Conservation (phyloP, 2,888 invertebrate species). For the Drosophila atripex region DNA sequence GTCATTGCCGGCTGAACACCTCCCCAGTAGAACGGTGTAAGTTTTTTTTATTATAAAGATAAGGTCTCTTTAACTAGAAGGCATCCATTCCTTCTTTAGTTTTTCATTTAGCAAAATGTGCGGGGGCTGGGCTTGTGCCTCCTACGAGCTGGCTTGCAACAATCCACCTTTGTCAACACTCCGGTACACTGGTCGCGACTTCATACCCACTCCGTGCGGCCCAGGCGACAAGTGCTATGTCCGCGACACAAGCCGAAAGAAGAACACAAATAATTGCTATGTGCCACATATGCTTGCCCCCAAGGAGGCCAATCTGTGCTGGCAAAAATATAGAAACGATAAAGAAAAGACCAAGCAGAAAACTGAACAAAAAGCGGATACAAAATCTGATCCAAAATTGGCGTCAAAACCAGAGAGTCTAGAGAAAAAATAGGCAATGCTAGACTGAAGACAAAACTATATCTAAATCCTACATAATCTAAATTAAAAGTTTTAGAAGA, state of each 20-base stretch:
- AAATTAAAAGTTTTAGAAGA: background rate
- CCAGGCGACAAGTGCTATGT: slow-evolving; percentile 55
- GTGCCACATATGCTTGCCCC: slow-evolving; percentile 31
- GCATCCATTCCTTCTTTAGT: background rate
- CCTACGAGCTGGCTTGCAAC: slow-evolving; percentile 57
- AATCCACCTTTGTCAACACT: slow-evolving; percentile 63
- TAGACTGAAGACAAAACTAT: background rate
- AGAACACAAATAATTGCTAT: slow-evolving; percentile 46
- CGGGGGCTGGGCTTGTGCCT: slow-evolving; percentile 71
- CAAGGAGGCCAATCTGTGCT: slow-evolving; percentile 2
- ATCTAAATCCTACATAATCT: background rate
- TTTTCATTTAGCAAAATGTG: slow-evolving; percentile 47
- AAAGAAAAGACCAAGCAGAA: background rate
- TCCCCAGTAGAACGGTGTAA: slow-evolving; percentile 11
- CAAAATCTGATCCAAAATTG: background rate
- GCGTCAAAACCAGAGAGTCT: background rate
- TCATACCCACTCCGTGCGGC: slow-evolving; percentile 65
- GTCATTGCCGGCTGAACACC: slow-evolving; percentile 14
- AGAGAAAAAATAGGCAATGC: background rate
- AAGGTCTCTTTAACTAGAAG: too few species aligned
- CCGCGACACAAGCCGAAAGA: slow-evolving; percentile 52
- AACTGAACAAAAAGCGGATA: background rate
- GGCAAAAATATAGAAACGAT: background rate
- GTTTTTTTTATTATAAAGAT: background rate
- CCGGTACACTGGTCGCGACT: slow-evolving; percentile 60